Evolutionary conservation across 2,113 vertebrate species (phyloP), one percentile per base, ranked within the genome.

Genomic region (Microcebus griseorufus): DNA sequence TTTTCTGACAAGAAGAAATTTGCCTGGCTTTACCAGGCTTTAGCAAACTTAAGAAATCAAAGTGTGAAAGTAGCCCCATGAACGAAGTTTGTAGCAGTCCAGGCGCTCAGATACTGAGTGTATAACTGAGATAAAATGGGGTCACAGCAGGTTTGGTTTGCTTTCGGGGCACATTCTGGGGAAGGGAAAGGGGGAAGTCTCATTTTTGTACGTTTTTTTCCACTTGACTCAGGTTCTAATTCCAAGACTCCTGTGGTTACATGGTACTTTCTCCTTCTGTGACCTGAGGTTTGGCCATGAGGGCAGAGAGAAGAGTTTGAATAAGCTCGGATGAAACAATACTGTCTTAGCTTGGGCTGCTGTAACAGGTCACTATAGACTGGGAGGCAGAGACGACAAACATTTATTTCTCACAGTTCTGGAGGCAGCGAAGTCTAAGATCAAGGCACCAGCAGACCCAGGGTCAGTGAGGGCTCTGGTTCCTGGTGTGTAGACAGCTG

Each of bases 1-100:
- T 93, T 94, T 88, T 78, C 78, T 75, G 64, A 83, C 69, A 58
- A 94, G 75, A 53, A 92, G 69, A 81, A 81, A 51, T 64, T 20
- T 14, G 55, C 45, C 58, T 53, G 17, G 12, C 84, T 82, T 84
- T 79, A 12, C 45, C 73, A 82, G 81, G 18, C 14, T 58, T 79
- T 34, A 3, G 69, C 10, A 58, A 55, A 72, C 70, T 65, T 81
- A 42, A 65, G 67, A 93, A 82, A 23, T 18, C 45, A 48, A 70
- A 53, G 16, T 17, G 20, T 9, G 16, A 76, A 82, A 37, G 75
- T 37, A 64, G 9, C 8, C 67, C 55, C 10, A 5, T 23, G 55
- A 22, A 0, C 16, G 55, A 42, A 62, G 39, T 17, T 29, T 11
- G 22, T 2, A 42, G 48, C n/a, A 70, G 73, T 39, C 55, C 7